Base-by-base conservation (phyloP, 2,113 vertebrate species). In the Chamaea fasciata region DNA sequence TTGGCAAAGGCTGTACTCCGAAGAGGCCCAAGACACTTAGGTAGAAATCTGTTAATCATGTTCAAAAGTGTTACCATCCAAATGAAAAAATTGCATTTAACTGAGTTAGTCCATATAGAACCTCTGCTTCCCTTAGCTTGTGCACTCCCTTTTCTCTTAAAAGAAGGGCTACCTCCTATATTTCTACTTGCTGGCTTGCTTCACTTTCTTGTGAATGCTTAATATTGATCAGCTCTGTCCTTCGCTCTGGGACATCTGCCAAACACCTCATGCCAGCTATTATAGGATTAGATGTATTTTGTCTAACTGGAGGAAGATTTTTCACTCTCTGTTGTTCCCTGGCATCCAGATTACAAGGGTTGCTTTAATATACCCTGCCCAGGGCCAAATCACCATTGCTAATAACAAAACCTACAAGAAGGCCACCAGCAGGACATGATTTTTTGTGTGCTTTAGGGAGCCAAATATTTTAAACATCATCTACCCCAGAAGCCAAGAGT, bases 211-310 rank as follows among this genome's bases (percentile, higher is more conserved):
- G 71, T 74, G 49, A 81, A 80, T 92, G 62, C 88, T 75, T 87
- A 96, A 91, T 93, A 92, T 96, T 89, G 92, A 93, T 91, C 91
- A 83, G 26, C 62, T 71, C 96, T 88, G 92, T 95, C 79, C 79
- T 91, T 84, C 88, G 33, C 27, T 83, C 87, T 82, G 93, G 95
- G 89, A 95, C 13, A 65, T 27, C 86, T 97, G 92, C 87, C 92
- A 97, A 94, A 42, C 70, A 70, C 88, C 83, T 92, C 68, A 89
- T 37, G 79, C 49, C 81, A 83, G 47, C 90, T 97, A 76, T 96
- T 96, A 91, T 8, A 84, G 70, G 83, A 93, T 94, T 97, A 97
- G 87, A 68, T 79, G 56, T 91, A 92, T 97, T 96, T 88, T 95
- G 83, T 97, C 83, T 87, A 84, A 91, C 62, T 86, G 56, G 79